phyloP scores from a whole-genome alignment of 2,113 vertebrate species.

The Campylomormyrus numenius region DNA sequence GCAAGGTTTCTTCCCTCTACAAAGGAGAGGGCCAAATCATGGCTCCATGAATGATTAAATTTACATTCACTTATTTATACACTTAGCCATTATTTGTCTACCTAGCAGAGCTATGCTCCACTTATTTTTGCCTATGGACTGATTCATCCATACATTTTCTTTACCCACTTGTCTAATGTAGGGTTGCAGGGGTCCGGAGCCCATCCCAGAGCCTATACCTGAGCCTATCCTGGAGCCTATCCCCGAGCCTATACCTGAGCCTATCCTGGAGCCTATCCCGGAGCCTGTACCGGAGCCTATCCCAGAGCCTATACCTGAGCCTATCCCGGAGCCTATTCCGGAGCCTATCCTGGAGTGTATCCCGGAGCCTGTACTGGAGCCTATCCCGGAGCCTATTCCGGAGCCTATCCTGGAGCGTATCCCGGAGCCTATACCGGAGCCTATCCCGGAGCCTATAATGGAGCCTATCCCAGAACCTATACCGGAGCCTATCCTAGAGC shows the following conservation, averaged over 20 bases:
- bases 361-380: accelerated
- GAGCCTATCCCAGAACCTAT: accelerated
- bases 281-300: no score
- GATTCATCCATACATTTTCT: background rate
- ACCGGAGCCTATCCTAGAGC: accelerated
- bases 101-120: background rate
- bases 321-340: no score
- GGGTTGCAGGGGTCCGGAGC: background rate
- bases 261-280: no score
- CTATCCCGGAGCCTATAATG: accelerated
- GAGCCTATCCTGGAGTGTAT: accelerated
- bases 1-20: background rate
- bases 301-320: accelerated
- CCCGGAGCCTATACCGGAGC: accelerated
- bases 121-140: background rate
- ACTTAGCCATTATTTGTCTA: background rate
- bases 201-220: background rate
- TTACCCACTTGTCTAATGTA: background rate
- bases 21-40: background rate
- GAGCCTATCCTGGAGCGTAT: accelerated
- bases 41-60: background rate
- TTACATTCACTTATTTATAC: background rate
- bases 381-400: accelerated
- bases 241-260: accelerated
- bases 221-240: no score